A percentile compares a stretch with the other conserved stretches of the same genome.
Conservation (phyloP, 1,140 invertebrate genomes). For the Zaprionus kolodkinae region DNA sequence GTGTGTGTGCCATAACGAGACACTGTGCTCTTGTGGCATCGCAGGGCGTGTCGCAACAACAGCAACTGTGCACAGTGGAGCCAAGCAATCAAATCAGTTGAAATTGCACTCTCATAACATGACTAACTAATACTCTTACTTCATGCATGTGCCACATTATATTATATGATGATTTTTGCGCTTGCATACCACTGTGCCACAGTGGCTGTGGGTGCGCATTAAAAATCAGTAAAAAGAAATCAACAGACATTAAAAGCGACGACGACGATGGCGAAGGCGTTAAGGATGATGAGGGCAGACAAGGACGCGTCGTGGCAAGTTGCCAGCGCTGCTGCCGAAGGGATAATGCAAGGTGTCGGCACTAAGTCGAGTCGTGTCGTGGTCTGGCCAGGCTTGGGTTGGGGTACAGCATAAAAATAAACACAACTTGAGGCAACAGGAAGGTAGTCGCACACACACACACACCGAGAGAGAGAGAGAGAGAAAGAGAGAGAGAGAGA, state of each 20-base stretch:
- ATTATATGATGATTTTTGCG: too few relatives aligned
- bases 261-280: conserved; percentile 47
- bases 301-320: conserved; percentile 49
- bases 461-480: too few relatives aligned
- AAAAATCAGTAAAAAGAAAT: conserved; percentile 71
- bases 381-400: conserved; percentile 34
- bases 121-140: background rate
- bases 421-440: conserved; percentile 47
- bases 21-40: conserved; percentile 29
- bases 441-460: background rate
- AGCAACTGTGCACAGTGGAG: conserved; percentile 26
- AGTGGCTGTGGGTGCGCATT: conserved; percentile 39
- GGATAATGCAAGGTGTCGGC: conserved; percentile 45
- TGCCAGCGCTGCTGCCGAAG: conserved; percentile 42
- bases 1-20: conserved; percentile 45
- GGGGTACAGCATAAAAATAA: conserved; percentile 48
- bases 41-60: conserved; percentile 11
- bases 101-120: background rate
- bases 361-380: conserved; percentile 20
- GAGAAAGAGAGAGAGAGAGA: too few relatives aligned
- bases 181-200: conserved; percentile 18
- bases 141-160: background rate
- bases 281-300: conserved; percentile 48
- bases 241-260: conserved; percentile 67
- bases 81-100: background rate